Conservation (phyloP, 2,797 vertebrate genomes). For the Amblyopsis hoosieri region DNA sequence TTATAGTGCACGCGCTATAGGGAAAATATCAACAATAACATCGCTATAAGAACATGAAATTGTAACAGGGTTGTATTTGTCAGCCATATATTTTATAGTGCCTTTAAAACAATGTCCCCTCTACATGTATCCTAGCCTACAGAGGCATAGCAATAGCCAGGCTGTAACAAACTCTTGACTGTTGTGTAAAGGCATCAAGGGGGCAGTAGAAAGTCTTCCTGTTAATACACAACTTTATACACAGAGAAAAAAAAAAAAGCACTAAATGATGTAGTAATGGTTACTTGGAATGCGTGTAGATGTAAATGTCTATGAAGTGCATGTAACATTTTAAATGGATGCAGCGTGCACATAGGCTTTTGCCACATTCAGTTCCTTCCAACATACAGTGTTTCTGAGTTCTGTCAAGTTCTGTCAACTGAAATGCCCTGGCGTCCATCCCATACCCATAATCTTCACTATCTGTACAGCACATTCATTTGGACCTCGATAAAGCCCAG, state of each 20-base stretch:
- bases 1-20: slow-evolving; percentile 14
- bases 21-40: slow-evolving; percentile 19
- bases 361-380: not conserved
- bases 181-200: not conserved
- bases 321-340: too few species aligned
- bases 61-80: slow-evolving; percentile 14
- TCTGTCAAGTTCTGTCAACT: not conserved
- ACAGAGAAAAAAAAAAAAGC: too few species aligned
- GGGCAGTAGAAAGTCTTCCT: not conserved
- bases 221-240: too few species aligned
- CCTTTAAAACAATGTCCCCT: not conserved
- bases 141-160: not conserved
- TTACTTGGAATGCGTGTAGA: too few species aligned
- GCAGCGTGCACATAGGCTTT: not conserved
- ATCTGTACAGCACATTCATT: slow-evolving; percentile 5
- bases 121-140: not conserved
- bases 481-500: slow-evolving; percentile 14
- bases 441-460: slow-evolving; percentile 9
- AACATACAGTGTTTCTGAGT: not conserved
- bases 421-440: not conserved
- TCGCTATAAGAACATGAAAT: slow-evolving; percentile 20
- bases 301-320: too few species aligned
- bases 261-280: too few species aligned
- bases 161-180: not conserved
- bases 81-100: not conserved